Evolutionary conservation across 2,888 invertebrate genomes (phyloP), one percentile per base, ranked within the genome.

Genomic region (Yponomeuta sedellus): DNA sequence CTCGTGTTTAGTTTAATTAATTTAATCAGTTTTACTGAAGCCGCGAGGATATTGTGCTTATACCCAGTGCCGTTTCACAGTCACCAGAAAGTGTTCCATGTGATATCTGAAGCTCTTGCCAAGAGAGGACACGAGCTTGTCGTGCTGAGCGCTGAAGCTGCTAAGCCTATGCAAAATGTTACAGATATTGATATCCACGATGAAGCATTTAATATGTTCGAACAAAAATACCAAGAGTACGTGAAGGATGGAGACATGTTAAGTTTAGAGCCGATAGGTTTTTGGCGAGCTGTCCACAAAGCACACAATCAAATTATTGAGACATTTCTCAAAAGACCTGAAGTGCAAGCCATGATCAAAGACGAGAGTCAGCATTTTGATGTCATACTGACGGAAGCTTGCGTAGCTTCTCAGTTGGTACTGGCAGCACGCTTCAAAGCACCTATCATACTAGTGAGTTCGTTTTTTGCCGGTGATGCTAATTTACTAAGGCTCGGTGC

Each of bases 71-170:
- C 65, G 40, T 65, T 65, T 61, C 40, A 61, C 22, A 65, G 65
- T 25, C 65, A 65, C 61, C 59, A 61, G 20, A 20, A 40, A 22
- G 65, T 65, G 40, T 65, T 65, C 20, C 39, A 61, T 5, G 61
- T 22, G 20, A 11, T 65, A 6, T 44, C 61, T 12, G 65, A 65
- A 61, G 65, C 34, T 16, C 28, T 65, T n/a, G 59, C 65, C 11
- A n/a, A n/a, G 22, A 11, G 40, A 11, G 61, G 61, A 11, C 65
- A 65, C 44, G 65, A 65, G 28, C 40, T 65, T 11, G 65, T 56
- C 25, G 59, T 59, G 62, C 25, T 58, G 67, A 66, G 68, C 61
- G 67, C 70, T 63, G 59, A 57, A 64, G 67, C 71, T 69, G 64
- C 64, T 28, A n/a, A 66, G 39, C 56, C 61, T 12, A 11, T 64